phyloP scores from a whole-genome alignment of 2,797 vertebrate species.

The Micromesistius poutassou region DNA sequence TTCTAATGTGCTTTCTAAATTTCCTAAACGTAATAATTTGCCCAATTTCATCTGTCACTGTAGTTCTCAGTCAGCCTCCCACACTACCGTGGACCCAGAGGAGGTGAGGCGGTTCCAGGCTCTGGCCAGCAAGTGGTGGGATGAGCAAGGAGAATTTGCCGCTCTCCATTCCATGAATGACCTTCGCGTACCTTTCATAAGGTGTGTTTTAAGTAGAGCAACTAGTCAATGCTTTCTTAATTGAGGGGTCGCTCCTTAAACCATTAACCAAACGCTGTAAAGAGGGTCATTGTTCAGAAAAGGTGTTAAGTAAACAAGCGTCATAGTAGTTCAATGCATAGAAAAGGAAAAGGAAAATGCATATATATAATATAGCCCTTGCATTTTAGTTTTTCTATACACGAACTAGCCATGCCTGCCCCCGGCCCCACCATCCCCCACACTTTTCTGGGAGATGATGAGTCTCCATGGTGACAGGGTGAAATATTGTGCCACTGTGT shows the following conservation, averaged over 20 bases:
- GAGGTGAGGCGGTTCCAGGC: conserved; percentile 86
- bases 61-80: conserved; percentile 44
- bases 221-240: not conserved
- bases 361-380: no score
- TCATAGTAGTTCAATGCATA: no score
- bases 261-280: not conserved
- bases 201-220: conserved; percentile 65
- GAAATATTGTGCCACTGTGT: conserved; percentile 41
- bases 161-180: conserved; percentile 94
- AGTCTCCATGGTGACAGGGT: conserved; percentile 51
- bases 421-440: conserved; percentile 33
- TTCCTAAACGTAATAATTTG: not conserved
- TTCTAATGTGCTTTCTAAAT: not conserved
- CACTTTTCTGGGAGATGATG: conserved; percentile 30
- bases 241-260: no score
- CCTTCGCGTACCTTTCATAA: conserved; percentile 91
- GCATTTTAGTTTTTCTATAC: conserved; percentile 11
- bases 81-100: conserved; percentile 80
- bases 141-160: conserved; percentile 84
- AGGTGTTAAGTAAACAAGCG: not conserved
- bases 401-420: conserved; percentile 29
- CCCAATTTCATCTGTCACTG: not conserved
- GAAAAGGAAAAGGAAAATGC: no score
- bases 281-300: not conserved
- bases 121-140: conserved; percentile 91